Evolutionary conservation across 2,797 vertebrate genomes (phyloP).

Genomic region (Mareca strepera): DNA sequence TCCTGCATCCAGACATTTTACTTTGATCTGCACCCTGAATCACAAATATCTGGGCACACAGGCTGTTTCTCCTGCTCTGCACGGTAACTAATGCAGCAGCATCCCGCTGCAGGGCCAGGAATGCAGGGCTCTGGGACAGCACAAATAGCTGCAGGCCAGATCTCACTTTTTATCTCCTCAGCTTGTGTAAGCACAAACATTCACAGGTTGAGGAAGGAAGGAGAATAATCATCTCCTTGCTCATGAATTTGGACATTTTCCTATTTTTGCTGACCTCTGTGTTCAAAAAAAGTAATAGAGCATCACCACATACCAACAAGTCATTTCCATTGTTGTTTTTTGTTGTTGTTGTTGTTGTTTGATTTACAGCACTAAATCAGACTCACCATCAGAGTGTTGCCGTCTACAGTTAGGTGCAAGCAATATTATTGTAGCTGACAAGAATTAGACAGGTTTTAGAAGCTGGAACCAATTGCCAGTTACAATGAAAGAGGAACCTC

Average conservation of each 20-base stretch:
- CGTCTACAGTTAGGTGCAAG: neutral
- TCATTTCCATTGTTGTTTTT: neutral
- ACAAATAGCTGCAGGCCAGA: neutral
- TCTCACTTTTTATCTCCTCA: neutral
- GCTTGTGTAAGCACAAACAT: neutral
- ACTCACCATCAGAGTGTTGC: neutral
- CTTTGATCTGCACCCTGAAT: neutral
- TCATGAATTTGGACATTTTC: neutral
- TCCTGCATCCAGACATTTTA: fast-evolving
- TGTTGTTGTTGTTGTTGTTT: neutral
- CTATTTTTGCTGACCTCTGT: neutral
- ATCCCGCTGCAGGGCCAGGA: neutral
- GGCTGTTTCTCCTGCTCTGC: neutral
- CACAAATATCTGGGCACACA: neutral
- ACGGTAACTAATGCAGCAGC: neutral
- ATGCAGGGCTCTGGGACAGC: neutral
- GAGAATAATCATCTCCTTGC: neutral
- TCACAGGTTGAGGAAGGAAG: neutral
- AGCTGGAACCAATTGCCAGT: constrained; percentile 75
- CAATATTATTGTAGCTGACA: constrained; percentile 58
- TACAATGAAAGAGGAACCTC: constrained; percentile 65
- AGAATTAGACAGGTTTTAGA: constrained; percentile 55
- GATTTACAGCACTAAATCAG: neutral
- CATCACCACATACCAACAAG: neutral
- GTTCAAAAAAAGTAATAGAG: neutral